Evolutionary conservation across 2,113 vertebrate species (phyloP).

Genomic region (Lutjanus erythropterus): DNA sequence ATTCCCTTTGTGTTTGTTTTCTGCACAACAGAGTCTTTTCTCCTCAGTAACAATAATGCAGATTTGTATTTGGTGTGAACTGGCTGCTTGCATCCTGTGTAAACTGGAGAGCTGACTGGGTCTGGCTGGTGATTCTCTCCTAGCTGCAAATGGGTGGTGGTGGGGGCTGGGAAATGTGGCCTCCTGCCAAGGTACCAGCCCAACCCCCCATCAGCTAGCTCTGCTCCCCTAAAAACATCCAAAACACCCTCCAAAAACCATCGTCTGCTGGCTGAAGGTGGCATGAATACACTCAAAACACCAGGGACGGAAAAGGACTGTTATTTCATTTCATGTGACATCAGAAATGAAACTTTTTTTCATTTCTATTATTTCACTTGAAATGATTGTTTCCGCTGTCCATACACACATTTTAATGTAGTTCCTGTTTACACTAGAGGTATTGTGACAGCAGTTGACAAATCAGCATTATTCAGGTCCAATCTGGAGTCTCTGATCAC

Average conservation of each 20-base stretch:
- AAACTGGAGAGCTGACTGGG: constrained; percentile 37
- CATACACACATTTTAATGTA: not conserved
- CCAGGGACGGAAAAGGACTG: not conserved
- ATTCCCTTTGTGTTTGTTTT: constrained; percentile 17
- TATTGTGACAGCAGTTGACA: not conserved
- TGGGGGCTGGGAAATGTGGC: constrained; percentile 72
- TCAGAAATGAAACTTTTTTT: too few species aligned
- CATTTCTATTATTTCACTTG: not conserved
- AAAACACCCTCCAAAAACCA: constrained; percentile 32
- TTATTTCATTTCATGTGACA: constrained; percentile 4
- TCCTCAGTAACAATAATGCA: not conserved
- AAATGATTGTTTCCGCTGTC: not conserved
- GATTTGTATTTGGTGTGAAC: not conserved
- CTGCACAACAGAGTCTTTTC: not conserved
- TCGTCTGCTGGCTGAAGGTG: constrained; percentile 40
- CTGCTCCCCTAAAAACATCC: constrained; percentile 37
- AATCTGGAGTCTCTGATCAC: not conserved
- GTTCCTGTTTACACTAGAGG: not conserved
- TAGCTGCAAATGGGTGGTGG: constrained; percentile 34
- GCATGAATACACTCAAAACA: constrained; percentile 21
- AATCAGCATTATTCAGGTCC: not conserved
- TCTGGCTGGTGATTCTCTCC: constrained; percentile 34
- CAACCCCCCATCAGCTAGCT: constrained; percentile 48
- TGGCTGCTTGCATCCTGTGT: constrained; percentile 21
- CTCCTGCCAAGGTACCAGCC: constrained; percentile 57